These are phyloP conservation scores for Trochalopteron elliotii DNA, from an alignment of 2,113 vertebrate genomes.

Conservation along the genomic window DNA sequence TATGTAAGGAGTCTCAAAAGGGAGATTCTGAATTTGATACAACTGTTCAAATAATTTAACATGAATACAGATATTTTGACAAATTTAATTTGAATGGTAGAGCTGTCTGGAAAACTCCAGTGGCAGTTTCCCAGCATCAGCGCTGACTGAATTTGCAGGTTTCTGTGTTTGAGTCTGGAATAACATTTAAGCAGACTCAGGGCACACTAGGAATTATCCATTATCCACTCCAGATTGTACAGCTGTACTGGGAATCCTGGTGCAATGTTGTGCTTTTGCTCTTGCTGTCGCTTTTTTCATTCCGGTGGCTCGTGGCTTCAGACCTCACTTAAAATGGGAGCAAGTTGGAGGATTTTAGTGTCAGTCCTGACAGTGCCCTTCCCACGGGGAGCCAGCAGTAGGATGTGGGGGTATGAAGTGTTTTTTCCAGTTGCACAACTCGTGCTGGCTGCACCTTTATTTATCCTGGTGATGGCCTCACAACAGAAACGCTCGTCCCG, in stretches of 20 bases:
- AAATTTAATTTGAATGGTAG: neutral
- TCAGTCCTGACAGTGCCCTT: neutral
- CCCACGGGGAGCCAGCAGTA: constrained; percentile 4
- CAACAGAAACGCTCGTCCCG: neutral
- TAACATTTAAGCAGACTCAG: neutral
- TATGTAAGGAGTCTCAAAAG: neutral
- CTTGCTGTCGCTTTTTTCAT: fast-evolving
- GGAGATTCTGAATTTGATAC: neutral
- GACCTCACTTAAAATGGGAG: neutral
- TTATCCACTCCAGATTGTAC: neutral
- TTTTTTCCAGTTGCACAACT: constrained; percentile 62
- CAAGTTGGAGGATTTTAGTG: neutral
- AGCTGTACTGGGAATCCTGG: neutral
- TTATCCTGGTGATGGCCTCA: constrained; percentile 60
- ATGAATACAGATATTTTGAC: neutral
- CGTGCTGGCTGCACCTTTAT: constrained; percentile 60
- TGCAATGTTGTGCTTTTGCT: neutral
- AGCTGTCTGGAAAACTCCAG: neutral
- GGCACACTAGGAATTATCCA: neutral
- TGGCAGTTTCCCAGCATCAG: neutral
- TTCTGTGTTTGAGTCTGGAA: neutral
- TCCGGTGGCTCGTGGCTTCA: neutral
- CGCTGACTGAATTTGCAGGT: neutral
- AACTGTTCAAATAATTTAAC: neutral
- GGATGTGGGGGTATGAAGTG: constrained; percentile 37